These are phyloP conservation scores for Bimastos eiseni DNA, from an alignment of 2,888 invertebrate genomes.

Conservation along the genomic window DNA sequence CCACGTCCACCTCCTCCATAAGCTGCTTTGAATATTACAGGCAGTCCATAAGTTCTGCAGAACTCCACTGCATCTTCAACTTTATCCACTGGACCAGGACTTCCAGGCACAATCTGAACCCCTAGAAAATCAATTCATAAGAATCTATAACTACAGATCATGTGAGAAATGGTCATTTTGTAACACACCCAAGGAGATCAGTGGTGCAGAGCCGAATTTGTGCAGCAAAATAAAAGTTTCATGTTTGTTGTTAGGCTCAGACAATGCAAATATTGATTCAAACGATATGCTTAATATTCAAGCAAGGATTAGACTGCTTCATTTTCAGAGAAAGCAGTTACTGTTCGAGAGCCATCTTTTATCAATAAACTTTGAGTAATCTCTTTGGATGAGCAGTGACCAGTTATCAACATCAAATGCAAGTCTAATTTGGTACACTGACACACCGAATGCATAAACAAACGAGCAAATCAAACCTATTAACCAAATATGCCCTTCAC, in stretches of 20 bases:
- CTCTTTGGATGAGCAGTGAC: no score
- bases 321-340: no score
- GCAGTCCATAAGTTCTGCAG: constrained; percentile 84
- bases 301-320: no score
- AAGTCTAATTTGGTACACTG: background rate
- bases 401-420: background rate
- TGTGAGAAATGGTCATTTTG: background rate
- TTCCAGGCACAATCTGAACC: constrained; percentile 89
- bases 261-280: background rate
- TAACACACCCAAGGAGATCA: background rate
- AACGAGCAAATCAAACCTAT: background rate
- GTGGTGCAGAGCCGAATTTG: background rate
- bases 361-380: no score
- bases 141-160: background rate
- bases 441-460: background rate
- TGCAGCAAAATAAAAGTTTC: background rate
- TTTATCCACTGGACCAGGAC: constrained; percentile 85
- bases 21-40: constrained; percentile 98
- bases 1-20: constrained; percentile 95
- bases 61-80: constrained; percentile 85
- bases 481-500: background rate
- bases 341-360: no score
- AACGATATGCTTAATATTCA: no score
- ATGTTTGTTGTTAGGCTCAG: background rate
- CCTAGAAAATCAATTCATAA: constrained; percentile 48